Evolutionary conservation across 2,888 invertebrate species (phyloP), one percentile per base, ranked within the genome.

Genomic region (Philopedon plagiatum): DNA sequence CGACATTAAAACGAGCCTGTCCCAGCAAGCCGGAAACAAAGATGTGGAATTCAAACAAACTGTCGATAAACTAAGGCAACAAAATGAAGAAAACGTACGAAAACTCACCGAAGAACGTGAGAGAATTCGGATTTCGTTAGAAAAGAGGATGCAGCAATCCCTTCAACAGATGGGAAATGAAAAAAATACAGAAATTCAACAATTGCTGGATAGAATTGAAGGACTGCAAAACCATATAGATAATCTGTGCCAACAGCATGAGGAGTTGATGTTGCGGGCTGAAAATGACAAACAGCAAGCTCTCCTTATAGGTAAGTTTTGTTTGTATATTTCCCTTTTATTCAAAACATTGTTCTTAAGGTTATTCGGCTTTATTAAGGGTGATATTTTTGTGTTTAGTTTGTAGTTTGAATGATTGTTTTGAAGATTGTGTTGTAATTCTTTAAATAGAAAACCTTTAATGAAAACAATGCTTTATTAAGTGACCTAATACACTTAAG

Each of bases 211-310:
- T 76, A 90, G 94, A 81, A 90, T 95, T 81, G 94, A 93, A 78
- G 91, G 91, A 46, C 86, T 97, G 26, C 91, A 95, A 78, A 90
- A 91, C 23, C 92, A 94, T 70, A 90, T 97, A 18, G 95, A 96
- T 78, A 93, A 92, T 80, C 86, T 97, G n/a, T 92, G 94, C 81
- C 90, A 96, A 80, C 97, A 98, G 79, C 94, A 97, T 76, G 97
- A 98, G 81, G 97, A 97, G 82, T 91, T 95, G 0, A 89, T 97
- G 83, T 87, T 97, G 46, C 86, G 96, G 58, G 96, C 97, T 0
- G 97, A 98, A 86, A 97, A 96, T 83, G 97, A 98, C 80, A 97
- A 97, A 78, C 97, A 98, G 80, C 97, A 97, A 86, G 94, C 96
- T 18, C 86, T 95, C 67, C 87, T 97, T 11, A 91, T 97, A 83